Conservation (phyloP, 2,797 vertebrate species). For the Parauchenoglanis ngamensis region DNA sequence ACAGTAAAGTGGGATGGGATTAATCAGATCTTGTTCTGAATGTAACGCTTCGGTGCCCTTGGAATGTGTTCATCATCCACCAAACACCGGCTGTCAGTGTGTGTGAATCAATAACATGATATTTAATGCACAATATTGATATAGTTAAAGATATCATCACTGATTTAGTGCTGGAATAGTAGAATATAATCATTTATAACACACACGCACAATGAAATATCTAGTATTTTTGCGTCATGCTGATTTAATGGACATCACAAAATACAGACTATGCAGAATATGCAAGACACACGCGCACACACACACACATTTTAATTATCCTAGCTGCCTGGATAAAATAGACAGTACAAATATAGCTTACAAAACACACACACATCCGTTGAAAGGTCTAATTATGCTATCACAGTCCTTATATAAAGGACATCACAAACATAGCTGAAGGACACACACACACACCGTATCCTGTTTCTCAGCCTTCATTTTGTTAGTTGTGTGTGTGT, state of each 20-base stretch:
- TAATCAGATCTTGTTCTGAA: conserved; percentile 13
- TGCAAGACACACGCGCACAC: neutral
- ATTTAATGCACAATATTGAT: neutral
- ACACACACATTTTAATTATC: conserved; percentile 6
- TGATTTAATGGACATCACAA: neutral
- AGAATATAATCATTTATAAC: neutral
- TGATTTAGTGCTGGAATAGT: neutral
- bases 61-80: neutral
- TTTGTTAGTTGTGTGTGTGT: neutral
- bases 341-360: conserved; percentile 9
- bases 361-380: neutral
- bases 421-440: conserved; percentile 9
- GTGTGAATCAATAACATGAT: too few species aligned
- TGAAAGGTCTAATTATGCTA: conserved; percentile 13
- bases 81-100: neutral
- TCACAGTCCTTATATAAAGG: conserved; percentile 8
- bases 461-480: neutral
- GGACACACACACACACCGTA: conserved; percentile 10
- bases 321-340: neutral
- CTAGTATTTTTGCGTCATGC: neutral
- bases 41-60: neutral
- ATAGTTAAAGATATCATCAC: neutral
- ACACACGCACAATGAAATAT: neutral
- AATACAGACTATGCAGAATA: neutral
- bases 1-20: conserved; percentile 12